Evolutionary conservation across 2,888 invertebrate genomes (phyloP).

Genomic region (Trissonchulus sp.): DNA sequence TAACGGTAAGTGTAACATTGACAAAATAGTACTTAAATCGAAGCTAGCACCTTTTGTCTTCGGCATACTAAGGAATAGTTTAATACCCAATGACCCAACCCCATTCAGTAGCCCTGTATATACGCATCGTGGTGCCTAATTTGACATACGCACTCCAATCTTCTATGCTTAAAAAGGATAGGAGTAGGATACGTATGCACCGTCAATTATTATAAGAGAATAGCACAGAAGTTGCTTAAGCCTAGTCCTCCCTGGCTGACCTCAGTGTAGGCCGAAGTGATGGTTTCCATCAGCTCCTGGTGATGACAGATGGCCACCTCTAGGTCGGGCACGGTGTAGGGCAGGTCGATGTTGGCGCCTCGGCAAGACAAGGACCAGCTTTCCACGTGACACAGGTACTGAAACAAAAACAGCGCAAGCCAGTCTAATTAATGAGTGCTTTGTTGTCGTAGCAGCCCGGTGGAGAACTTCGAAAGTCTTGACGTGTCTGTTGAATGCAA

Average conservation of each 20-base stretch:
- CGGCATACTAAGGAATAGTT: no score
- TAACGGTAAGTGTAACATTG: no score
- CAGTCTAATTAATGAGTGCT: no score
- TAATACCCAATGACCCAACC: no score
- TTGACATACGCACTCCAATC: no score
- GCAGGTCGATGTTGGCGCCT: constrained; percentile 59
- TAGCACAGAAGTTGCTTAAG: not conserved
- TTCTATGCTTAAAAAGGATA: not conserved
- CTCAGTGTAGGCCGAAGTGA: constrained; percentile 91
- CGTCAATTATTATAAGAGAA: not conserved
- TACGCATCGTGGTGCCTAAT: no score
- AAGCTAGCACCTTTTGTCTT: no score
- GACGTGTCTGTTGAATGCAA: no score
- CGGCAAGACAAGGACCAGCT: constrained; percentile 90
- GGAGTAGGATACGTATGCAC: not conserved
- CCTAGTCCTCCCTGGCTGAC: constrained; percentile 56
- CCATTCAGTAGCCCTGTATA: no score
- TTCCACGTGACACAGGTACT: constrained; percentile 64
- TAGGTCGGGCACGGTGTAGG: constrained; percentile 71
- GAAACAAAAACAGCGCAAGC: constrained; percentile 29
- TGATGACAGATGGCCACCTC: constrained; percentile 88
- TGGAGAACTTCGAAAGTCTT: no score
- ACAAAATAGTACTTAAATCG: no score
- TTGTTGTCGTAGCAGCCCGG: no score
- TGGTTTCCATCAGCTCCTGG: constrained; percentile 86